Evolutionary conservation across 2,797 vertebrate genomes (phyloP).

Genomic region (Brotula barbata): DNA sequence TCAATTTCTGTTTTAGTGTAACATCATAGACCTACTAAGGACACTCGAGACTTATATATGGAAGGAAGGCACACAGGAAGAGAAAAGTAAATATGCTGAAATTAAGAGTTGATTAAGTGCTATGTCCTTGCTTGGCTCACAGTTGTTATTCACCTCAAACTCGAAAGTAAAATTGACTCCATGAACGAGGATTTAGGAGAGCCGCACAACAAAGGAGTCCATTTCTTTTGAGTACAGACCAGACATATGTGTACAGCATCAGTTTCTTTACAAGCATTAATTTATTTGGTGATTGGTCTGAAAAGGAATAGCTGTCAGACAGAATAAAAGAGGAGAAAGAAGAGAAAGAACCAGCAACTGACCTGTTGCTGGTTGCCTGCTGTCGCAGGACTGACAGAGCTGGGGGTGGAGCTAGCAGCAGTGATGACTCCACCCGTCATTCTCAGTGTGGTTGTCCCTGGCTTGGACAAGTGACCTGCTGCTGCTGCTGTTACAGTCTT

Average conservation of each 20-base stretch:
- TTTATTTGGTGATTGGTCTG: not conserved
- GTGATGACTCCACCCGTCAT: slow-evolving; percentile 95
- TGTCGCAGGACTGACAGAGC: slow-evolving; percentile 69
- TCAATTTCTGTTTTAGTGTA: too few relatives aligned
- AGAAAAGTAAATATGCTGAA: not conserved
- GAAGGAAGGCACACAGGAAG: not conserved
- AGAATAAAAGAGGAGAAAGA: slow-evolving; percentile 2
- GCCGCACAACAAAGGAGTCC: slow-evolving; percentile 46
- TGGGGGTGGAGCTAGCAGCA: slow-evolving; percentile 80
- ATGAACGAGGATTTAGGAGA: slow-evolving; percentile 57
- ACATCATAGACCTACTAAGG: too few relatives aligned
- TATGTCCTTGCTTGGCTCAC: slow-evolving; percentile 7
- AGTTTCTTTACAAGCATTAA: not conserved
- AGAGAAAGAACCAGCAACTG: slow-evolving; percentile 19
- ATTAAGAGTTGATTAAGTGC: not conserved
- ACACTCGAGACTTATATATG: not conserved
- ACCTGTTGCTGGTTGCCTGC: slow-evolving; percentile 82
- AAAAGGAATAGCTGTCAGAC: slow-evolving; percentile 5
- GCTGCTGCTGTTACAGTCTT: slow-evolving; percentile 84
- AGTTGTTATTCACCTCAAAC: too few relatives aligned
- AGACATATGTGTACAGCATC: too few relatives aligned
- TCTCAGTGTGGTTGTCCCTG: slow-evolving; percentile 91
- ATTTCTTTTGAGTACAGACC: too few relatives aligned
- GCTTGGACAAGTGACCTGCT: slow-evolving; percentile 89
- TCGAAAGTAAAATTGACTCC: too few relatives aligned